Evolutionary conservation across 2,888 invertebrate species (phyloP).

Genomic region (Habrosyne pyritoides): DNA sequence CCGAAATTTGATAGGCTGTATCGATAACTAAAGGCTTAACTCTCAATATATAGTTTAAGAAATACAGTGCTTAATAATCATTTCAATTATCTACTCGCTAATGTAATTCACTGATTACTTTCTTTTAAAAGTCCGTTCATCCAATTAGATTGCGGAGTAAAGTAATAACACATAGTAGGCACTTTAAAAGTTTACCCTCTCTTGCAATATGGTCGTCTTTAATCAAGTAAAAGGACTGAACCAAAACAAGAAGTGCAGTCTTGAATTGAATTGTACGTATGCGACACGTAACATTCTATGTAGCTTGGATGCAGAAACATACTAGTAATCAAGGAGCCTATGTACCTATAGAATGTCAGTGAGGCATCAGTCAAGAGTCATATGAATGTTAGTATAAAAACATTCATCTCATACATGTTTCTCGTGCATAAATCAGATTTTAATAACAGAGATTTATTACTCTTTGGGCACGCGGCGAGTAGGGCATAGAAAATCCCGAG

Average conservation of each 20-base stretch:
- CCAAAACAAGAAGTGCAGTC: not conserved
- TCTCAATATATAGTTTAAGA: not conserved
- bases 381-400: constrained; percentile 16
- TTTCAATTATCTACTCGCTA: not conserved
- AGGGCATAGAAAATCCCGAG: constrained; percentile 33
- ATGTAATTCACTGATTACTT: not conserved
- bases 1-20: not conserved
- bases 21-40: not conserved
- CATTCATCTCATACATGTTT: constrained; percentile 19
- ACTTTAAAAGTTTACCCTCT: not conserved
- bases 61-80: not conserved
- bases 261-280: not conserved
- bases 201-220: not conserved
- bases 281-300: not conserved
- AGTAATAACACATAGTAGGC: not conserved
- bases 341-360: not conserved
- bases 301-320: not conserved
- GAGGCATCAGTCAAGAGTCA: not conserved
- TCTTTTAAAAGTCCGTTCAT: not conserved
- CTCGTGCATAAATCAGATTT: constrained; percentile 46
- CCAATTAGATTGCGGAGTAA: not conserved
- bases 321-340: too few relatives aligned
- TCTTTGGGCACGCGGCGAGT: constrained; percentile 30
- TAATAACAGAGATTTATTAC: constrained; percentile 47
- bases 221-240: not conserved